Percentiles rank a stretch among this genome's conserved stretches.
These are phyloP conservation scores for Callitettix versicolor DNA, from an alignment of 1,140 invertebrate species.

Conservation along the genomic window DNA sequence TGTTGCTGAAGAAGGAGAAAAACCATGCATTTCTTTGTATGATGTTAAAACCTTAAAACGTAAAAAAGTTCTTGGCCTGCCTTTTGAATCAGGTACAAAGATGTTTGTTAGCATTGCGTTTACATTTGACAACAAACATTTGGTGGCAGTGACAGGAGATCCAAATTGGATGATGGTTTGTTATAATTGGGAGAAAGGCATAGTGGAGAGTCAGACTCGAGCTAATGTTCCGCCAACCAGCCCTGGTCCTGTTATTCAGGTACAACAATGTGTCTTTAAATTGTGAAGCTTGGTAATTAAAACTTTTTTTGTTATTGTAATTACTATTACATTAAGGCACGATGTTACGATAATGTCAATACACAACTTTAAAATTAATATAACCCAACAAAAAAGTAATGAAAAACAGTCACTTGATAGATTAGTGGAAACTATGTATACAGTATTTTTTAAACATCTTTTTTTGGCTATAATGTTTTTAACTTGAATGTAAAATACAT, in stretches of 20 bases:
- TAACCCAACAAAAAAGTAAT: too few species aligned
- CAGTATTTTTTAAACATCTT: too few species aligned
- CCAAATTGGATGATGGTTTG: slow-evolving; percentile 70
- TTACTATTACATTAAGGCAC: too few species aligned
- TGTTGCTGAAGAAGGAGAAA: slow-evolving; percentile 40
- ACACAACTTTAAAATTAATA: too few species aligned
- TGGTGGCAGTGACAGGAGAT: slow-evolving; percentile 64
- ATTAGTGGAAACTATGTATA: too few species aligned
- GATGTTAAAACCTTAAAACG: slow-evolving; percentile 48
- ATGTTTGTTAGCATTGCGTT: slow-evolving; percentile 65
- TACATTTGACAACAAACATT: slow-evolving; percentile 63
- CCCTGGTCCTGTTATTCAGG: slow-evolving; percentile 36
- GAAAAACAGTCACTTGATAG: too few species aligned
- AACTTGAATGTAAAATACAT: too few species aligned
- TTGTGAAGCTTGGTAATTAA: too few species aligned
- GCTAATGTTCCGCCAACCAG: slow-evolving; percentile 40
- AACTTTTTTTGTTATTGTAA: too few species aligned
- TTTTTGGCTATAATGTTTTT: too few species aligned
- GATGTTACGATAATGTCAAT: too few species aligned
- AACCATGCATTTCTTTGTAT: slow-evolving; percentile 49
- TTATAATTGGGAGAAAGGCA: slow-evolving; percentile 76
- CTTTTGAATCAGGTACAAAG: slow-evolving; percentile 34
- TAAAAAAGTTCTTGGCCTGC: slow-evolving; percentile 47
- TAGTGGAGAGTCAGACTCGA: slow-evolving; percentile 63
- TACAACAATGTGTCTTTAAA: too few species aligned